phyloP scores from a whole-genome alignment of 2,888 invertebrate species.

The Epirrhoe alternata region DNA sequence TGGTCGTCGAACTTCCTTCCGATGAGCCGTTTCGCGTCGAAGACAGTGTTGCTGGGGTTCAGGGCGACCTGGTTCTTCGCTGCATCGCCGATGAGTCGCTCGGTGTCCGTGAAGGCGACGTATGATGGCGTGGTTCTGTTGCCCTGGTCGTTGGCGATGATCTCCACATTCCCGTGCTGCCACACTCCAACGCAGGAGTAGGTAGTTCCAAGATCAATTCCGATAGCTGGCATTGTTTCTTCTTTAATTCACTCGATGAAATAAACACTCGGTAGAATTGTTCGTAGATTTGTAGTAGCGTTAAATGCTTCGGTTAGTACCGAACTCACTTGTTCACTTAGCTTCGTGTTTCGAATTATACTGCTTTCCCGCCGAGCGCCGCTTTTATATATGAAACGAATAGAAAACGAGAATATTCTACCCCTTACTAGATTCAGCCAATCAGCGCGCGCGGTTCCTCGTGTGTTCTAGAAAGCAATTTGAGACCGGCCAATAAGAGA shows the following conservation, averaged over 20 bases:
- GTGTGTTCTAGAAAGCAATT: slow-evolving; percentile 15
- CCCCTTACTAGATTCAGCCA: slow-evolving; percentile 19
- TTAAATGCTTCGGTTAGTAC: slow-evolving; percentile 13
- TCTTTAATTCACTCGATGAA: slow-evolving; percentile 40
- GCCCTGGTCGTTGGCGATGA: slow-evolving; percentile 88
- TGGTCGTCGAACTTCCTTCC: slow-evolving; percentile 90
- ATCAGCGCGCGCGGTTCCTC: slow-evolving; percentile 17
- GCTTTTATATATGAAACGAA: slow-evolving; percentile 23
- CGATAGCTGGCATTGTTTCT: slow-evolving; percentile 79
- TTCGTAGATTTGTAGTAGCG: slow-evolving; percentile 4
- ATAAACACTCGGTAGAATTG: slow-evolving; percentile 3
- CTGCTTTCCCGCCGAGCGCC: slow-evolving; percentile 19
- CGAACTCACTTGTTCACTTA: slow-evolving; percentile 13
- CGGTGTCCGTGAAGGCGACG: slow-evolving; percentile 89
- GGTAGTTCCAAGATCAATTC: slow-evolving; percentile 84
- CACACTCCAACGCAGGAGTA: slow-evolving; percentile 83
- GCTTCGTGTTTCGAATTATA: slow-evolving; percentile 30
- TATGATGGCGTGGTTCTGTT: slow-evolving; percentile 90
- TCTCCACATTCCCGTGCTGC: slow-evolving; percentile 89
- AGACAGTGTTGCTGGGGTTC: slow-evolving; percentile 90
- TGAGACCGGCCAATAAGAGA: slow-evolving; percentile 13
- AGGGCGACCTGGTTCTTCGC: slow-evolving; percentile 90
- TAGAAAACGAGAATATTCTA: slow-evolving; percentile 22
- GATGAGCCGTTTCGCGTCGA: slow-evolving; percentile 92
- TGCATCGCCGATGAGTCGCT: slow-evolving; percentile 88